phyloP scores from a whole-genome alignment of 2,888 invertebrate species.

The Drosophila vallismaia region DNA sequence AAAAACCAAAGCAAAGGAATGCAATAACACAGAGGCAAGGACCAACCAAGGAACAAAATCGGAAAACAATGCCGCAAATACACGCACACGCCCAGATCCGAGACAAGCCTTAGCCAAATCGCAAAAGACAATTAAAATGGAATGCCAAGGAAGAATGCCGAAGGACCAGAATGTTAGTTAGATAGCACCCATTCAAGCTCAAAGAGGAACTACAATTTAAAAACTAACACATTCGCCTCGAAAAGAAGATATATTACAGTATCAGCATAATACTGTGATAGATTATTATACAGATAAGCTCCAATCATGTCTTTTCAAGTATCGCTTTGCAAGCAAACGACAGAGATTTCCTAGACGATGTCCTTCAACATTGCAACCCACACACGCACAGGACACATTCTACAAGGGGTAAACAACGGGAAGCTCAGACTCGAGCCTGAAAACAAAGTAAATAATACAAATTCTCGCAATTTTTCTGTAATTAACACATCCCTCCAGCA shows the following conservation, averaged over 20 bases:
- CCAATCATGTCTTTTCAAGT: not conserved
- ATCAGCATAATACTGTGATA: not conserved
- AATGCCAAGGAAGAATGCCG: conserved; percentile 47
- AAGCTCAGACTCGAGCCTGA: conserved; percentile 65
- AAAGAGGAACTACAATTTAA: conserved; percentile 2
- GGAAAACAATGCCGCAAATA: conserved; percentile 44
- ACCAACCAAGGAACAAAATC: conserved; percentile 25
- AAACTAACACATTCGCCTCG: not conserved
- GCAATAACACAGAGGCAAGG: conserved; percentile 50
- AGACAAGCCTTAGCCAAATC: conserved; percentile 43
- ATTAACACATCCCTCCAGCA: conserved; percentile 69
- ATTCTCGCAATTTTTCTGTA: conserved; percentile 79
- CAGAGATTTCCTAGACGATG: conserved; percentile 3
- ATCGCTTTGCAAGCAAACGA: not conserved
- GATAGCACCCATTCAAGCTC: conserved; percentile 14
- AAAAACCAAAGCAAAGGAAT: conserved; percentile 77
- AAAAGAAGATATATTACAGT: not conserved
- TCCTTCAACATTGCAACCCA: conserved; percentile 1
- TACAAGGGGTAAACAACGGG: conserved; percentile 27
- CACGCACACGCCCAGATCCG: conserved; percentile 38
- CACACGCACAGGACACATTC: conserved; percentile 4
- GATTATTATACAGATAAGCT: not conserved
- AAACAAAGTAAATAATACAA: conserved; percentile 78
- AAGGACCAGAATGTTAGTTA: conserved; percentile 29
- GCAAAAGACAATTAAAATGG: conserved; percentile 57